These are phyloP conservation scores for Xiphophorus couchianus DNA, from an alignment of 2,113 vertebrate genomes.

Conservation along the genomic window DNA sequence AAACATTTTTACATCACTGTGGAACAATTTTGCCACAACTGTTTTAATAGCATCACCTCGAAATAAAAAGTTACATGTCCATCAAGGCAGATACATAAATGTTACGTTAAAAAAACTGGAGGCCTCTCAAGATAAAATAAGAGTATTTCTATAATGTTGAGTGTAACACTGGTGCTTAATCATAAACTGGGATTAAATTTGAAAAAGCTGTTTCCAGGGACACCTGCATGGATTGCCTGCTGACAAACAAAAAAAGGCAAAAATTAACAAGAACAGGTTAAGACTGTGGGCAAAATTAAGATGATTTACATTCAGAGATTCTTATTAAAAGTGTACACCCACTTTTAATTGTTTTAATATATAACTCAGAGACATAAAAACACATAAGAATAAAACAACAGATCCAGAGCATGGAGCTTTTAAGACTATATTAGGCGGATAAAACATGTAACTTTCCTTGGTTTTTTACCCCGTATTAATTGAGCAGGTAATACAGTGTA, in stretches of 20 bases:
- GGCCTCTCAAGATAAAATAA: neutral
- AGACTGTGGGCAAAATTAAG: neutral
- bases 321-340: neutral
- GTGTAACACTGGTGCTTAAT: neutral
- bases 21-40: neutral
- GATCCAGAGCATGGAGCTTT: neutral
- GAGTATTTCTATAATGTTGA: neutral
- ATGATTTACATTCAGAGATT: neutral
- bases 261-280: neutral
- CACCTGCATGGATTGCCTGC: no score
- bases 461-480: slow-evolving; percentile 12
- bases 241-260: no score
- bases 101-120: neutral
- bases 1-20: neutral
- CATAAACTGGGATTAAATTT: neutral
- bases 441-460: slow-evolving; percentile 8
- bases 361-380: neutral
- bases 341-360: neutral
- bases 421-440: neutral
- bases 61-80: no score
- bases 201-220: neutral
- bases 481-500: slow-evolving; percentile 1
- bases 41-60: neutral
- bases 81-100: neutral
- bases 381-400: neutral